These are phyloP conservation scores for Parelbella ahira DNA, from an alignment of 2,888 invertebrate genomes.

Conservation along the genomic window DNA sequence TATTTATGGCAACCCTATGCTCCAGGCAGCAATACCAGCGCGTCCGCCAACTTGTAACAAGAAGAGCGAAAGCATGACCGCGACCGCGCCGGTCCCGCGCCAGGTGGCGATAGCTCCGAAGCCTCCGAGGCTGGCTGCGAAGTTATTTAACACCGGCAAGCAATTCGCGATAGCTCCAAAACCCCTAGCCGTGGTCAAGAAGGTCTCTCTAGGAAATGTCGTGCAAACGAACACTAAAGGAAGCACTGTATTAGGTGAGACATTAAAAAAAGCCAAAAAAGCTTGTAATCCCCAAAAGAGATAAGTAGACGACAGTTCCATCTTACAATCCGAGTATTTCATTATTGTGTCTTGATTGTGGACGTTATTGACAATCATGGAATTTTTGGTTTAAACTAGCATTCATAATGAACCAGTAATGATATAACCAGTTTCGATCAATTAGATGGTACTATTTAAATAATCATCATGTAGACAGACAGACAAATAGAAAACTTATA, in stretches of 20 bases:
- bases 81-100: constrained; percentile 42
- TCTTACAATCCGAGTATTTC: no score
- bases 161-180: constrained; percentile 59
- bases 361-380: not conserved
- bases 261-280: no score
- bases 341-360: no score
- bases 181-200: constrained; percentile 52
- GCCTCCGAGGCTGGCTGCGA: constrained; percentile 48
- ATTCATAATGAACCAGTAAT: no score
- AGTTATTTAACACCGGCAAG: constrained; percentile 35
- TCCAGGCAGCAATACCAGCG: constrained; percentile 6
- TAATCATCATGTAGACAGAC: no score
- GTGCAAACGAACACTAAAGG: constrained; percentile 43
- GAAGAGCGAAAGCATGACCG: constrained; percentile 34
- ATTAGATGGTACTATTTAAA: no score
- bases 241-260: constrained; percentile 53
- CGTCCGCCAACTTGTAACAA: not conserved
- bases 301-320: no score
- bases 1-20: no score
- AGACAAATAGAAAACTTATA: no score
- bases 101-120: constrained; percentile 78
- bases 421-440: no score
- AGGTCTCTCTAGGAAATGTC: constrained; percentile 44
- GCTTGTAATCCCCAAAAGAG: no score
- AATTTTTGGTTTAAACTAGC: not conserved